Base-by-base conservation (phyloP, 2,113 vertebrate genomes). In the Polypterus bichir region DNA sequence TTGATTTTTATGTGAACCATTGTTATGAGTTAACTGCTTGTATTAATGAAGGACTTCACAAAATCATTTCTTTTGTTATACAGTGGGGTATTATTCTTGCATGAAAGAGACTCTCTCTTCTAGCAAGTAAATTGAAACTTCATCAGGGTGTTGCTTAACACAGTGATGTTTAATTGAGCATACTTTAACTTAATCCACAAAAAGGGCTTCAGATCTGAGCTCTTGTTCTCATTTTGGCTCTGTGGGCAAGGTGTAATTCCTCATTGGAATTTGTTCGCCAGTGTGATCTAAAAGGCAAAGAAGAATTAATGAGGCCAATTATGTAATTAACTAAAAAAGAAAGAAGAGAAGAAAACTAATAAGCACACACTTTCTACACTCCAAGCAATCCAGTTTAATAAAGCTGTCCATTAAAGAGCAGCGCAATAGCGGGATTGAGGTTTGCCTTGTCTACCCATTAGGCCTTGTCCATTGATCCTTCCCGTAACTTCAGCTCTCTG, bases 381-480 rank as follows among this genome's bases (percentile, higher is more conserved):
- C 69, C 11, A 71, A 69, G 76, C 69, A 70, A 77, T 75, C 78
- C 63, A 78, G 78, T 79, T 81, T 70, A 73, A 74, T 71, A 76
- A 73, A 67, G 69, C 78, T 71, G 68, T 71, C 74, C 69, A 67
- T 77, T 64, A 69, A 72, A 73, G 74, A 77, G 72, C 76, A 74
- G 69, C 68, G 64, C 70, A 77, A 77, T 72, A 71, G 72, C 66
- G 73, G 70, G 82, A 85, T 87, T 85, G 80, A 86, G 86, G 91
- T 89, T 89, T 83, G 87, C 83, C 89, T 85, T 84, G 87, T 87
- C 90, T 89, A 88, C 86, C 88, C 85, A 74, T 86, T 88, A 81
- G 92, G 92, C 89, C 90, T 83, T 81, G 87, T 85, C 89, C 93
- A 97, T 97, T 92, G 95, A 98, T 93, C 91, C 88, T 98, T 97